Conservation (phyloP, 2,888 invertebrate species). For the Drosophila multiciliata region DNA sequence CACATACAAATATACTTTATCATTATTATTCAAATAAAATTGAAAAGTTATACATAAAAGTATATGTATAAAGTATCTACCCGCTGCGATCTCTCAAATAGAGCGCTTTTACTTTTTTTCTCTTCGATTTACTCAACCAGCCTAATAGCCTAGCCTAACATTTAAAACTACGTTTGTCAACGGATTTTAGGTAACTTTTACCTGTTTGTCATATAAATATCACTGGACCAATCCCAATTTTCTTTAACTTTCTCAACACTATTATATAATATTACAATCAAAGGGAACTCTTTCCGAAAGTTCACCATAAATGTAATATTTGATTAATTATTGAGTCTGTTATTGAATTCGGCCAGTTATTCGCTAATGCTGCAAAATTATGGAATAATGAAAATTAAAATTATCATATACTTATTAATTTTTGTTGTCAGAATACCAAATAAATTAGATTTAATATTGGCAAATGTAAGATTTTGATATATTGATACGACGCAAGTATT, state of each 20-base stretch:
- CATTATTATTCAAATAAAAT: neutral
- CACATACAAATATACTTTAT: neutral
- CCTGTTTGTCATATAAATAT: neutral
- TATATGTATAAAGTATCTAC: neutral
- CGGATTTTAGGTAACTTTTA: neutral
- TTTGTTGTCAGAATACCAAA: neutral
- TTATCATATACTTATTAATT: no score
- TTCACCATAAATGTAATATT: neutral
- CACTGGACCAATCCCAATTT: neutral
- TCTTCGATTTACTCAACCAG: neutral
- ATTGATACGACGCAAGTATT: neutral
- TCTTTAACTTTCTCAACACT: neutral
- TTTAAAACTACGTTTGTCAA: neutral
- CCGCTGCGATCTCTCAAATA: neutral
- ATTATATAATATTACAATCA: neutral
- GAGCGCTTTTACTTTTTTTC: neutral
- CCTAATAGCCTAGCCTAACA: neutral
- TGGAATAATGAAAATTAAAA: neutral
- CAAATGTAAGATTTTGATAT: neutral
- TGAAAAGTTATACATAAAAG: neutral
- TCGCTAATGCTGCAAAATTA: neutral
- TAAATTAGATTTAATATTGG: neutral
- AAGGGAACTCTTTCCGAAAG: neutral
- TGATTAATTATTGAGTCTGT: neutral
- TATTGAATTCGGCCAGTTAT: neutral